A percentile compares a stretch with the other conserved stretches of the same genome.
Evolutionary conservation across 1,140 invertebrate species (phyloP).

Genomic region (Heterodera carotae): DNA sequence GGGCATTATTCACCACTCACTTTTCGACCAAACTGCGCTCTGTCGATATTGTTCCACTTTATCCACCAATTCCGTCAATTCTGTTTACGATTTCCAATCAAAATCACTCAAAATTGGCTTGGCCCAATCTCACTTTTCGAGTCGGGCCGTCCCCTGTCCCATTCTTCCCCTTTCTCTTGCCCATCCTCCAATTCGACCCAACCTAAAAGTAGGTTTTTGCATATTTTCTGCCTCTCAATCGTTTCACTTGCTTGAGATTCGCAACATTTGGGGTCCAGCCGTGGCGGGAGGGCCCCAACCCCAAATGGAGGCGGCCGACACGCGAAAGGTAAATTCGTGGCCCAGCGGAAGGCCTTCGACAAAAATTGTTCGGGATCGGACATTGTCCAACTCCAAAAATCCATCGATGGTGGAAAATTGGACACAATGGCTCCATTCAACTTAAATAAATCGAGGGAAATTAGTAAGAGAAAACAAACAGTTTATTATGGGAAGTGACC

Average conservation of each 20-base stretch:
- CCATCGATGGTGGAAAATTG: constrained; percentile 36
- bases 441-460: constrained; percentile 25
- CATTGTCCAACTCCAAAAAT: constrained; percentile 33
- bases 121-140: constrained; percentile 9
- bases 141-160: constrained; percentile 6
- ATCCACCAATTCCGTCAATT: constrained; percentile 72
- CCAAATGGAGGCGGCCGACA: constrained; percentile 39
- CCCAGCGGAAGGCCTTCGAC: constrained; percentile 38
- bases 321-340: constrained; percentile 40
- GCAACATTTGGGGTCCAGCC: constrained; percentile 26
- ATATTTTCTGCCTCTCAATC: not conserved
- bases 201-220: constrained; percentile 24
- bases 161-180: not conserved
- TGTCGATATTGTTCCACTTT: constrained; percentile 80
- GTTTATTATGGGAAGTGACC: not conserved
- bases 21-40: constrained; percentile 66
- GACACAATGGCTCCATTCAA: constrained; percentile 43
- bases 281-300: constrained; percentile 33
- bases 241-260: constrained; percentile 37
- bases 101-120: too few relatives aligned
- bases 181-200: constrained; percentile 33
- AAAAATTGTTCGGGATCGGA: constrained; percentile 26
- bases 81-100: not conserved
- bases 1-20: too few relatives aligned
- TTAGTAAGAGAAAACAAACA: not conserved